Base-by-base conservation (phyloP, 1,140 invertebrate genomes). In the Teleopsis dalmanni region DNA sequence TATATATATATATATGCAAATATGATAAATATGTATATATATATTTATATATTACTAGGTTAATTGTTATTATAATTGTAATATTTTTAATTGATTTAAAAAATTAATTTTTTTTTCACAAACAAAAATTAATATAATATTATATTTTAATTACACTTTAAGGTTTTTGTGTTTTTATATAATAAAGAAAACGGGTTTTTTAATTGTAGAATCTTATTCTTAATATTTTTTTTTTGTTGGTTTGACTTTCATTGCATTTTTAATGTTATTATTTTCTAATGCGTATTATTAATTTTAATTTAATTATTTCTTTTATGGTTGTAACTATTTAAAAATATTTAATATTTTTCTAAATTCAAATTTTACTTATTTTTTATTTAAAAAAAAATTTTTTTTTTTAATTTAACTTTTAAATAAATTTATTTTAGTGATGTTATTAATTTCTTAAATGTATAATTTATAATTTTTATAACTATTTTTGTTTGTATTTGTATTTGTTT, bases 31-130 rank as follows among this genome's bases (percentile, higher is more conserved):
- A 23, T 18, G 19, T 36, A 33, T 41, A 29, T 25, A 49, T 4
- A 11, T 36, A 41, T 33, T 41, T 47, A 27, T 51, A 42, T 37
- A 51, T 42, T 31, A 37, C 16, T 47, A 26, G 52, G 52, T 48
- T 29, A 48, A 35, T 18, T 52, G 52, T 47, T 34, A 50, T 50
- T 51, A 34, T 34, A 27, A 47, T 40, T 46, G n/a, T 46, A 40
- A 26, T 43, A 27, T 29, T 13, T 43, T 43, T 29, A 31, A 27
- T 19, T 43, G 31, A 27, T 43, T 25, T 27, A 43, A 43, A 43
- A 19, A 13, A 7, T 29, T 8, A 31, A 29, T 8, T 21, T 14
- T 5, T 6, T n/a, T n/a, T n/a, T n/a, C n/a, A n/a, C n/a, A 23
- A 43, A 19, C 16, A 16, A 18, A 29, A 26, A 8, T 8, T 29